These are phyloP conservation scores for Arrhamphus sclerolepis DNA, from an alignment of 2,797 vertebrate species.

Conservation along the genomic window DNA sequence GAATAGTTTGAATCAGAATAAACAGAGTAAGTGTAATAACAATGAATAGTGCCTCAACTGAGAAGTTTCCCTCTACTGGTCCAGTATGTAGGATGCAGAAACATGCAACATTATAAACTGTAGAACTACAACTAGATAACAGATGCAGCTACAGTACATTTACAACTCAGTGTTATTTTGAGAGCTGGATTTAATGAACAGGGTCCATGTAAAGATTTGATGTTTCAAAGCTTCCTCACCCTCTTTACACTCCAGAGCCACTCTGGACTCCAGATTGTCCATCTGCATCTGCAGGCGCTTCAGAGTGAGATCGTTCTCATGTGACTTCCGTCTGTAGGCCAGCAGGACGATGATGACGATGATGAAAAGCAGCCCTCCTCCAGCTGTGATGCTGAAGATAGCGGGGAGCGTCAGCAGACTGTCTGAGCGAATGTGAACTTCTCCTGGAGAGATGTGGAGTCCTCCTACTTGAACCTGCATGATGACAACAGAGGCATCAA, in stretches of 20 bases:
- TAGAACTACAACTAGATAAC: background rate
- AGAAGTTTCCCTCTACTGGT: background rate
- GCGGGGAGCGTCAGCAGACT: slow-evolving; percentile 92
- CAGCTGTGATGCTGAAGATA: slow-evolving; percentile 92
- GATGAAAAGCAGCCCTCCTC: slow-evolving; percentile 92
- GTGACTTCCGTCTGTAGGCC: slow-evolving; percentile 94
- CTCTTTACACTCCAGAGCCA: slow-evolving; percentile 97
- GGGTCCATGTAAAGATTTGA: background rate
- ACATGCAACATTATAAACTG: background rate
- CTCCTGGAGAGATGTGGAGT: slow-evolving; percentile 90
- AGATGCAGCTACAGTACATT: slow-evolving; percentile 18
- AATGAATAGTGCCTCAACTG: background rate
- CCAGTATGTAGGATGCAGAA: background rate
- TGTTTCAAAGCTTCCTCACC: slow-evolving; percentile 71
- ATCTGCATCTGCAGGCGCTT: slow-evolving; percentile 98
- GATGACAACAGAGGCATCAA: background rate
- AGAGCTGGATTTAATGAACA: background rate
- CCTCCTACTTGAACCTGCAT: slow-evolving; percentile 92
- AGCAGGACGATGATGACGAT: slow-evolving; percentile 93
- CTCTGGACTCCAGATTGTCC: slow-evolving; percentile 96
- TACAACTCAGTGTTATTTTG: background rate
- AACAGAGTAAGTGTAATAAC: background rate
- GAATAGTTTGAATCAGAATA: too few species aligned
- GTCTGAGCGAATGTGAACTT: slow-evolving; percentile 90
- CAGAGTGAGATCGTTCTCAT: slow-evolving; percentile 94